These are phyloP conservation scores for Bellardia bayeri DNA, from an alignment of 2,888 invertebrate genomes.

Conservation along the genomic window DNA sequence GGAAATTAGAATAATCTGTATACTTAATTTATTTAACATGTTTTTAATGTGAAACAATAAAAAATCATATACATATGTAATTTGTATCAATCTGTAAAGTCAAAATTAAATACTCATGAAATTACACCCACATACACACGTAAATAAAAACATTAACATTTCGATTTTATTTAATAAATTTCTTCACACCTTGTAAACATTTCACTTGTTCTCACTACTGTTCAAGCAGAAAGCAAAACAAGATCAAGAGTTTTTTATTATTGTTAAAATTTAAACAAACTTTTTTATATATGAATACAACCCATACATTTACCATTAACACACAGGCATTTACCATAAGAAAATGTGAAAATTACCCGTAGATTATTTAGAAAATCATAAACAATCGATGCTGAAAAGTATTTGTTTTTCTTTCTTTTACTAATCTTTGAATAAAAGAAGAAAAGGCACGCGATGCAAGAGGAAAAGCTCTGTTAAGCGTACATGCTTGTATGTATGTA, in stretches of 20 bases:
- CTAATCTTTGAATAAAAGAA: neutral
- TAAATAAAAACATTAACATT: slow-evolving; percentile 19
- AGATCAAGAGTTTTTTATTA: slow-evolving; percentile 38
- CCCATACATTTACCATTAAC: neutral
- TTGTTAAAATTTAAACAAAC: slow-evolving; percentile 28
- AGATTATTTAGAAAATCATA: slow-evolving; percentile 53
- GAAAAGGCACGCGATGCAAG: slow-evolving; percentile 6
- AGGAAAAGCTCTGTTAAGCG: slow-evolving; percentile 4
- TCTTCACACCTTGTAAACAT: slow-evolving; percentile 82
- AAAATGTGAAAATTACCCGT: slow-evolving; percentile 36
- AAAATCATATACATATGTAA: neutral
- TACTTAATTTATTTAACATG: neutral
- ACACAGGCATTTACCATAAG: slow-evolving; percentile 2
- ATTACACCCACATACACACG: neutral
- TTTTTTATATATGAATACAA: slow-evolving; percentile 19
- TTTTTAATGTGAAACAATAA: slow-evolving; percentile 1
- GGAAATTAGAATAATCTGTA: too few species aligned
- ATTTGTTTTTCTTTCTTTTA: slow-evolving; percentile 18
- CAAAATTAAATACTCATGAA: neutral
- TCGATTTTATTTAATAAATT: slow-evolving; percentile 75
- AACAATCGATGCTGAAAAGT: slow-evolving; percentile 38
- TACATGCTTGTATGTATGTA: neutral
- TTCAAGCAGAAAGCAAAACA: slow-evolving; percentile 42
- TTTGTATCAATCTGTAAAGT: neutral
- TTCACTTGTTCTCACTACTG: slow-evolving; percentile 76